phyloP scores from a whole-genome alignment of 2,888 invertebrate species.

The Entomobrya proxima region DNA sequence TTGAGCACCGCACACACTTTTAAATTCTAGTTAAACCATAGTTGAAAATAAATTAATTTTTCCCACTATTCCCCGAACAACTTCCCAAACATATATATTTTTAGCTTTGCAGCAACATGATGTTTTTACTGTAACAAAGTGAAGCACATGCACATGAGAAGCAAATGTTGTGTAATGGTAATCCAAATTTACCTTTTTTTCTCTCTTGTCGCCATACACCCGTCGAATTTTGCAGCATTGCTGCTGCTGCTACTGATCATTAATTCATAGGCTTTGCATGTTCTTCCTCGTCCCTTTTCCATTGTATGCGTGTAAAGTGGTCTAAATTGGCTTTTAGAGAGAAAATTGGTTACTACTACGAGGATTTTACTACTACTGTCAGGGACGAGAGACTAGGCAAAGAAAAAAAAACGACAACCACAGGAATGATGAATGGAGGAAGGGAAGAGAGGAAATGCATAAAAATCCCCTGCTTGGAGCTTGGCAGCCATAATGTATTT shows the following conservation, averaged over 20 bases:
- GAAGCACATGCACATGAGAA: no score
- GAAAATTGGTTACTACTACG: constrained; percentile 31
- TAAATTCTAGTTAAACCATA: no score
- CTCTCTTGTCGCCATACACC: neutral
- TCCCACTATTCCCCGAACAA: no score
- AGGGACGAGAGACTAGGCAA: neutral
- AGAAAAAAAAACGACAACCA: neutral
- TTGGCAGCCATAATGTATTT: constrained; percentile 23
- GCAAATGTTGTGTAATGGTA: no score
- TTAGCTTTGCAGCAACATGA: no score
- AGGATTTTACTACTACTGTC: constrained; percentile 30
- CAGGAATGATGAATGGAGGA: neutral
- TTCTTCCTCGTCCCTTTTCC: neutral
- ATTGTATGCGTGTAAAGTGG: constrained; percentile 49
- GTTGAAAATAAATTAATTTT: no score
- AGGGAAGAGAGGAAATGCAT: neutral
- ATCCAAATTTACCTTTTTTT: neutral
- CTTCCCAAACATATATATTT: no score
- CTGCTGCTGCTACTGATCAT: constrained; percentile 20
- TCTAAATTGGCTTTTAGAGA: constrained; percentile 47
- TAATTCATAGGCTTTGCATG: constrained; percentile 49
- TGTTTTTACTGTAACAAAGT: neutral
- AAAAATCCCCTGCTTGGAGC: neutral
- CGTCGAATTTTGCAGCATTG: neutral
- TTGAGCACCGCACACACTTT: no score